phyloP scores from a whole-genome alignment of 2,797 vertebrate species.

The Manis pentadactyla region DNA sequence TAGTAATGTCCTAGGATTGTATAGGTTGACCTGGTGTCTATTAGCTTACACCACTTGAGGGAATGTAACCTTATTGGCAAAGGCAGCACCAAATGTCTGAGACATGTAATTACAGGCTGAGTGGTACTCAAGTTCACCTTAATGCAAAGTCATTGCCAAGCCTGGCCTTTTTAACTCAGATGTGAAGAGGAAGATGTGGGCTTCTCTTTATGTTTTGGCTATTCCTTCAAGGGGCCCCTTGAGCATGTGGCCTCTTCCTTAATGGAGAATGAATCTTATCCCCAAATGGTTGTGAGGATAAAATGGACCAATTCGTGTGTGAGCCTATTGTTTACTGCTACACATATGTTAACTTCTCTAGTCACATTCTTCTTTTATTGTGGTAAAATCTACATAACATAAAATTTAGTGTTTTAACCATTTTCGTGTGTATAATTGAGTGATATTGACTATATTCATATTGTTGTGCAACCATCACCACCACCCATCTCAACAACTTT shows the following conservation, averaged over 20 bases:
- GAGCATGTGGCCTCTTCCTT: not conserved
- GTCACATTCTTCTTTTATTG: constrained; percentile 16
- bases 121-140: constrained; percentile 23
- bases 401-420: not conserved
- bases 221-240: not conserved
- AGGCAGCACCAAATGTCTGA: constrained; percentile 48
- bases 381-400: not conserved
- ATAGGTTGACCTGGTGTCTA: constrained; percentile 57
- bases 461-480: not conserved
- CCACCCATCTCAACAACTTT: not conserved
- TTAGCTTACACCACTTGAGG: constrained; percentile 37
- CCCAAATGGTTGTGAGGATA: not conserved
- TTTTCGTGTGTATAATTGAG: not conserved
- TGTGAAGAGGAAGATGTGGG: not conserved
- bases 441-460: constrained; percentile 17
- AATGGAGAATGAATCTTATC: not conserved
- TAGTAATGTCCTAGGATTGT: constrained; percentile 47
- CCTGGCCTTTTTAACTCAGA: constrained; percentile 29
- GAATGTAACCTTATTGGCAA: constrained; percentile 61
- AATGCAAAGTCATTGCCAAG: constrained; percentile 33
- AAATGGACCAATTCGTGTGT: constrained; percentile 24
- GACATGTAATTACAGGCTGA: constrained; percentile 10
- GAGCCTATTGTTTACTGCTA: not conserved
- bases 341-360: not conserved
- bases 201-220: not conserved